These are phyloP conservation scores for Sitobion miscanthi DNA, from an alignment of 1,140 invertebrate genomes.

Conservation along the genomic window DNA sequence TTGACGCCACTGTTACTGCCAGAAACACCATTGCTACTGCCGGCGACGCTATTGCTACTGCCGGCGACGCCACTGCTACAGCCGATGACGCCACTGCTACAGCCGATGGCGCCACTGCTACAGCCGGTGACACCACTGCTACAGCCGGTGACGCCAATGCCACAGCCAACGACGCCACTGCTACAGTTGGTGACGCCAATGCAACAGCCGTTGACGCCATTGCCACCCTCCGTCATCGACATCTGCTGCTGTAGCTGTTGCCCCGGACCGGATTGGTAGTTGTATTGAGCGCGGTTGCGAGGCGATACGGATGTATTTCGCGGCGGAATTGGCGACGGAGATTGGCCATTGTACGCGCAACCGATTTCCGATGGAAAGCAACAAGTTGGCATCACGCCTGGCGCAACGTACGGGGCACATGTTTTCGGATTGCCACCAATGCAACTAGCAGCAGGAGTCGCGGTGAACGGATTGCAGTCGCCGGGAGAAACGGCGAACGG, in stretches of 20 bases:
- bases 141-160: not conserved
- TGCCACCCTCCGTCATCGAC: not conserved
- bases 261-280: not conserved
- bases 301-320: constrained; percentile 45
- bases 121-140: constrained; percentile 31
- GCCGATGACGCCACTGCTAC: constrained; percentile 5
- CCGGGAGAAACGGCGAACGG: not conserved
- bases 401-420: not conserved
- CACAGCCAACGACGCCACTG: constrained; percentile 36
- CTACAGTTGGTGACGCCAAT: constrained; percentile 55
- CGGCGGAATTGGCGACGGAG: not conserved
- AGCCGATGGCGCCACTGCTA: constrained; percentile 57
- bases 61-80: constrained; percentile 54
- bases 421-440: not conserved
- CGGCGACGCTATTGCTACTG: not conserved
- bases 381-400: not conserved
- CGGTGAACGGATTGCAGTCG: not conserved
- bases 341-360: not conserved
- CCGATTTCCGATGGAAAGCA: constrained; percentile 1
- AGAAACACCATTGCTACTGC: constrained; percentile 30
- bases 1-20: constrained; percentile 45
- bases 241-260: not conserved
- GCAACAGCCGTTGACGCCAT: constrained; percentile 28
- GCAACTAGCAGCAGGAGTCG: not conserved
- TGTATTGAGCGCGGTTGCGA: constrained; percentile 24